These are phyloP conservation scores for Lepus americanus DNA, from an alignment of 2,113 vertebrate species.

Conservation along the genomic window DNA sequence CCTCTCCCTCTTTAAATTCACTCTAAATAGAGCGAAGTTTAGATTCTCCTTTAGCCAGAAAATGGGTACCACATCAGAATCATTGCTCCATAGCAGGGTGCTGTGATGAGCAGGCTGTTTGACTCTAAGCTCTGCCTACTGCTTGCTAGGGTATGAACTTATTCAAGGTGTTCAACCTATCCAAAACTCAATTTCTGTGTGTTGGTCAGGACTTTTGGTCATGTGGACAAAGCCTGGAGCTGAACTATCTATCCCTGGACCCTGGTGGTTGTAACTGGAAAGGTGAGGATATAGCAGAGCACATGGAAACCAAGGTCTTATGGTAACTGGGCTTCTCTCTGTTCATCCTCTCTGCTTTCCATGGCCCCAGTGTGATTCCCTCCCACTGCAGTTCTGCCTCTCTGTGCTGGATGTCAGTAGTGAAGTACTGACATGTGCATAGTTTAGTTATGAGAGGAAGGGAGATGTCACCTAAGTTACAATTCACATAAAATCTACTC, in stretches of 20 bases:
- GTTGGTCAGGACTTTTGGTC: neutral
- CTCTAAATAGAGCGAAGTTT: neutral
- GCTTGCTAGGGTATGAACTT: neutral
- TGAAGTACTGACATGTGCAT: neutral
- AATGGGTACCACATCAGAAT: neutral
- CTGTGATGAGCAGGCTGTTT: neutral
- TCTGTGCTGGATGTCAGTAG: neutral
- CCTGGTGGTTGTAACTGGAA: neutral
- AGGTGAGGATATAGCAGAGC: neutral
- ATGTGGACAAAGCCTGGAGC: neutral
- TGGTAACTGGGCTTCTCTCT: neutral
- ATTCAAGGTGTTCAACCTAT: neutral
- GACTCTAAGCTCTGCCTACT: neutral
- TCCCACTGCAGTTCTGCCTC: neutral
- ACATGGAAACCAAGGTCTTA: neutral
- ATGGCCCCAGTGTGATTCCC: neutral
- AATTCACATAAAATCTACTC: neutral
- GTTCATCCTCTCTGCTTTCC: neutral
- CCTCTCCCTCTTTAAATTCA: constrained; percentile 30
- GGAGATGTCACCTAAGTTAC: neutral
- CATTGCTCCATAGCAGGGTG: neutral
- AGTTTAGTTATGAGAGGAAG: neutral
- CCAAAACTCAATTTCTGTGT: neutral
- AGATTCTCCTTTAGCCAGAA: neutral
- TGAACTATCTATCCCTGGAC: neutral